Percentiles rank a stretch among this genome's conserved stretches.
These are phyloP conservation scores for Byasa hedistus DNA, from an alignment of 2,888 invertebrate genomes.

Conservation along the genomic window DNA sequence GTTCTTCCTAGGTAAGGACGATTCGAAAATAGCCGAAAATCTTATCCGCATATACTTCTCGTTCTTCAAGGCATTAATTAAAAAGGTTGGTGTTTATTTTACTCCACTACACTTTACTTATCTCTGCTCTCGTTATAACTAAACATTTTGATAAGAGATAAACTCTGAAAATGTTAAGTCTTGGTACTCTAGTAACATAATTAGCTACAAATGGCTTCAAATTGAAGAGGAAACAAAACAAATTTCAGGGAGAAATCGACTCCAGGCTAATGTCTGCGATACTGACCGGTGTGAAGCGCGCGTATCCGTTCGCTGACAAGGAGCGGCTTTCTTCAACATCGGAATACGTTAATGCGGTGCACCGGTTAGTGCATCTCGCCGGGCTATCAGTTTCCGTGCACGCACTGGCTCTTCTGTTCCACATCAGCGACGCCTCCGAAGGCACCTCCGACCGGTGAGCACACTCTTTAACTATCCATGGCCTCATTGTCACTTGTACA, in stretches of 20 bases:
- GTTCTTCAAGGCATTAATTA: constrained; percentile 95
- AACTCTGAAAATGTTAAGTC: background rate
- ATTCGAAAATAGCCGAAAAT: constrained; percentile 87
- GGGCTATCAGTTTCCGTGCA: constrained; percentile 80
- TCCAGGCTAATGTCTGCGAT: constrained; percentile 88
- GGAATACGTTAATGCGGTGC: constrained; percentile 85
- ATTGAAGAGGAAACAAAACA: no score
- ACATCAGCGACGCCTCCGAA: constrained; percentile 72
- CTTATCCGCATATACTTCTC: constrained; percentile 96
- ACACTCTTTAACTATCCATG: no score
- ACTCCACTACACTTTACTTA: background rate
- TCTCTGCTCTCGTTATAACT: background rate
- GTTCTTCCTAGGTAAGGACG: constrained; percentile 87
- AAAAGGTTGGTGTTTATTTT: constrained; percentile 77
- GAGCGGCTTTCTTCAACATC: constrained; percentile 75
- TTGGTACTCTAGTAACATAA: no score
- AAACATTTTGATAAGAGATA: no score
- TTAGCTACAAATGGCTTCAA: no score
- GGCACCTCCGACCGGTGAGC: constrained; percentile 79
- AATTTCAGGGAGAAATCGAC: constrained; percentile 83
- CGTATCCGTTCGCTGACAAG: constrained; percentile 89
- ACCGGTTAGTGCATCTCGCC: constrained; percentile 87
- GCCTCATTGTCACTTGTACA: no score
- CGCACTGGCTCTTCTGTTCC: constrained; percentile 76
- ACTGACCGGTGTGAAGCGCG: constrained; percentile 88